Evolutionary conservation across 2,113 vertebrate genomes (phyloP), one percentile per base, ranked within the genome.

Genomic region (Rhinichthys klamathensis): DNA sequence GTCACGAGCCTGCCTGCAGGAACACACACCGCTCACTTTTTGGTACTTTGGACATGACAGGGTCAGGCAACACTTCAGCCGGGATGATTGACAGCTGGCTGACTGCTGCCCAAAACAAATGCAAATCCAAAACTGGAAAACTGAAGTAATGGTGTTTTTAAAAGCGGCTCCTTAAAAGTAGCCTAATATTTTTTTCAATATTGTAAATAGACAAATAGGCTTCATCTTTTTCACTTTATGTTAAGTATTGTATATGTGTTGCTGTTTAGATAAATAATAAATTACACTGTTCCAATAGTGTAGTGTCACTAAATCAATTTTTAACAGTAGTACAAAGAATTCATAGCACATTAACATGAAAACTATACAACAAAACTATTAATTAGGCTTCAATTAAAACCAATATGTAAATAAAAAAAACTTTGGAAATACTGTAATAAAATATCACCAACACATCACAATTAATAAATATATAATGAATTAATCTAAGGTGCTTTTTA

Each of bases 401-500:
- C 30, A 80, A 65, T 85, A 63, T 88, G 67, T 83, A 79, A 82
- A 86, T 9, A 58, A 41, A 74, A 67, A 65, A 72, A 60, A 1
- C 35, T 15, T 58, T 51, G 65, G 41, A 32, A 82, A 46, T 35
- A 84, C 86, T 70, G n/a, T 82, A 65, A 63, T 32, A 44, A 83
- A 49, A 79, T 44, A 78, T 81, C 67, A 81, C 70, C 35, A 82
- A 44, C 56, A 76, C 51, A 21, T 80, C 49, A 77, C 86, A 46
- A 16, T 60, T 65, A 21, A 76, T 77, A 79, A 30, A 18, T 6
- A 80, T 27, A 46, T 25, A 27, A 15, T 49, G 72, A 27, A 41
- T 4, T 35, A 77, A 49, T 41, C 83, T 72, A 88, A 86, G 76
- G 76, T 88, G 84, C 87, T 85, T 54, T 79, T 79, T 21, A 83